Conservation (phyloP, 2,888 invertebrate species). For the Serrognathus titanus region DNA sequence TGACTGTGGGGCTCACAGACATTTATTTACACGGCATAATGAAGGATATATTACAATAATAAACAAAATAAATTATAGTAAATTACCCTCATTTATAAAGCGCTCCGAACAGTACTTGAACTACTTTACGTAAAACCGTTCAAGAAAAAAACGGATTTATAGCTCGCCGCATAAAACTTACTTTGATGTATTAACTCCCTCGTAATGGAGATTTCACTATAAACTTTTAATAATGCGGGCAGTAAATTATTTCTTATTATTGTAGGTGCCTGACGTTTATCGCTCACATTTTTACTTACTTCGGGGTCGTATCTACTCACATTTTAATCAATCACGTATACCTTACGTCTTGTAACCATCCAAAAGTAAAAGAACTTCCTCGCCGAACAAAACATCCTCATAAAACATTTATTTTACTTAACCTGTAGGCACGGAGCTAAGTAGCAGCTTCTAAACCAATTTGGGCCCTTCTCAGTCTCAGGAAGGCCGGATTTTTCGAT, state of each 20-base stretch:
- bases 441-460: slow-evolving; percentile 15
- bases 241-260: no score
- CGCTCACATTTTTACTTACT: no score
- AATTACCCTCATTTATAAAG: slow-evolving; percentile 5
- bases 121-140: background rate
- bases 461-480: slow-evolving; percentile 6
- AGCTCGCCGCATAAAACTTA: background rate
- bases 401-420: no score
- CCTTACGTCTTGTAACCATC: no score
- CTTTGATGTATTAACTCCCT: background rate
- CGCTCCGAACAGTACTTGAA: background rate
- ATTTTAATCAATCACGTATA: no score
- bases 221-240: no score
- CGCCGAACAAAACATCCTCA: no score
- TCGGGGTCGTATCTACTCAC: no score
- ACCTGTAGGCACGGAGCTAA: no score
- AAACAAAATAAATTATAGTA: slow-evolving; percentile 12
- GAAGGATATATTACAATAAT: slow-evolving; percentile 10
- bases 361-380: no score
- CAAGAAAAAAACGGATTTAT: background rate
- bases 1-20: background rate
- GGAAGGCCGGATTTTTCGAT: slow-evolving; percentile 17
- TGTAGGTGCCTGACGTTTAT: no score
- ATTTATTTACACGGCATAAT: slow-evolving; percentile 14
- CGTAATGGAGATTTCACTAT: no score